Evolutionary conservation across 2,888 invertebrate genomes (phyloP), one percentile per base, ranked within the genome.

Genomic region (Thyatira batis): DNA sequence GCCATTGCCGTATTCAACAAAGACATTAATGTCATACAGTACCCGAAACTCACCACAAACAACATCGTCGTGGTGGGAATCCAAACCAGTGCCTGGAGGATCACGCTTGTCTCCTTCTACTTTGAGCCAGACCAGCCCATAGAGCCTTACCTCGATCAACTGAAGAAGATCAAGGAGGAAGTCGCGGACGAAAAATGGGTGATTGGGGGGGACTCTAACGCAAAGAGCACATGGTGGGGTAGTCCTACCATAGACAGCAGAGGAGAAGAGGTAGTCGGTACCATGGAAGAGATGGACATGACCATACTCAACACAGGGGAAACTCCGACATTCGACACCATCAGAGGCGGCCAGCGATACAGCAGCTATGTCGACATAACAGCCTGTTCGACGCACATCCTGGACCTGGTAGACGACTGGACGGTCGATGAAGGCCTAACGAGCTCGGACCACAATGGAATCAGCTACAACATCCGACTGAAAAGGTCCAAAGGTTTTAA

Each of bases 291-390:
- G 6, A 23, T 56, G 20, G 44, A 39, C n/a, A 17, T 69, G 13
- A 57, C 71, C 20, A 50, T 70, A 8, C 55, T 73, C 0, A 74
- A 76, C 52, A n/a, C 2, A 0, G 63, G 64, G 0, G 6, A 45
- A 3, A 52, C 17, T 0, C 64, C 68, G 0, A 67, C 65, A 1
- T 68, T 65, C 6, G 53, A 66, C 4, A 54, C 57, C 1, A 20
- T 60, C 0, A 48, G 60, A 3, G 44, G 11, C 0, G 70, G 71
- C 0, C 54, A 27, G 23, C 2, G 1, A 0, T 65, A 50, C 45
- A 39, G 13, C 5, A 73, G 69, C 49, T 30, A 30, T 9, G 67
- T 73, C 0, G 72, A 72, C 39, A 27, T 74, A 0, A 71, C 72
- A 5, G 63, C 63, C 0, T 69, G 71, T 50, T 52, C 67, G 0